These are phyloP conservation scores for Siphamia tubifer DNA, from an alignment of 2,113 vertebrate genomes.

Conservation along the genomic window DNA sequence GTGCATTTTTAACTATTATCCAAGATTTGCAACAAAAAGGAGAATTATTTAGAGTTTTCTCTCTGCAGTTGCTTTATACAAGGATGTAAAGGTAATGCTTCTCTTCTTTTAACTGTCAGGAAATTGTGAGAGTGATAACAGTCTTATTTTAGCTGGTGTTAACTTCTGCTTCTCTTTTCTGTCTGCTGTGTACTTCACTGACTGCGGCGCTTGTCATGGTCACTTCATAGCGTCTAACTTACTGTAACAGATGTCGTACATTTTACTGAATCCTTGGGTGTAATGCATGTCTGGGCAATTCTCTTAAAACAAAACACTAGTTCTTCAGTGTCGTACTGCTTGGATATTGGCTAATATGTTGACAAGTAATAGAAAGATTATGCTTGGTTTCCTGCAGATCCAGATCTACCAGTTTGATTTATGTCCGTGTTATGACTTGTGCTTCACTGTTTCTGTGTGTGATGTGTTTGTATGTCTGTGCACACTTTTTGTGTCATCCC, in stretches of 20 bases:
- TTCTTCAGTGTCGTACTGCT: neutral
- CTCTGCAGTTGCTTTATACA: neutral
- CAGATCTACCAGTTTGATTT: conserved; percentile 39
- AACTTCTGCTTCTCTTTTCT: conserved; percentile 66
- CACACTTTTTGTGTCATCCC: neutral
- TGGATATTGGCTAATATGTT: neutral
- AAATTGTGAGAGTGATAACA: conserved; percentile 32
- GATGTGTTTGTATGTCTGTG: neutral
- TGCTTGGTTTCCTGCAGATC: conserved; percentile 23
- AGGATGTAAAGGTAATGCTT: conserved; percentile 17
- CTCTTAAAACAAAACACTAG: neutral
- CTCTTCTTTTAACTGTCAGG: conserved; percentile 35
- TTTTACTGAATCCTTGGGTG: neutral
- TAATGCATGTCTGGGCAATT: conserved; percentile 28
- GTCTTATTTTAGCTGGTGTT: conserved; percentile 32
- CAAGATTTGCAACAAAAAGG: neutral
- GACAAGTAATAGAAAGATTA: neutral
- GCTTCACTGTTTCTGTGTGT: neutral
- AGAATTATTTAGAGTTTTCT: neutral
- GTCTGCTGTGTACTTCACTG: neutral
- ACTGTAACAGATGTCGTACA: neutral
- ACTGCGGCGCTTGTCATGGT: neutral
- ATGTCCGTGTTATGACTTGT: conserved; percentile 29
- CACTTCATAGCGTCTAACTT: neutral
- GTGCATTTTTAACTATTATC: neutral